These are phyloP conservation scores for Campopleginae sp. DNA, from an alignment of 2,888 invertebrate species.

Conservation along the genomic window DNA sequence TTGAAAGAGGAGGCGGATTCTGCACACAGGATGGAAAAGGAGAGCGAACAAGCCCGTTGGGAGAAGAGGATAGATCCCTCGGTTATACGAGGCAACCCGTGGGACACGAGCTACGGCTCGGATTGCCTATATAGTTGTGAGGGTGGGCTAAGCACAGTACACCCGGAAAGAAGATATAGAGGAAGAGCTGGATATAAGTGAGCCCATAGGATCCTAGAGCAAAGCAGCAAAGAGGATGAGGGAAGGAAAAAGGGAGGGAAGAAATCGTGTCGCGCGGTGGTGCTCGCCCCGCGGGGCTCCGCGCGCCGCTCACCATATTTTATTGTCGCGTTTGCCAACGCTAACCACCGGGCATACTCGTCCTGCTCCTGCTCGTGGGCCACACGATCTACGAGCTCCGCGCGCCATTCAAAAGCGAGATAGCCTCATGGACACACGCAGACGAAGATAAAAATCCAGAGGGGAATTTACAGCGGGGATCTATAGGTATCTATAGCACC, in stretches of 20 bases:
- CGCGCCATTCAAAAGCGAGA: constrained; percentile 38
- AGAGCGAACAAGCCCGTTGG: constrained; percentile 70
- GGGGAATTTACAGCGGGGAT: too few species aligned
- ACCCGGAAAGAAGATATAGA: constrained; percentile 31
- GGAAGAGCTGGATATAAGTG: constrained; percentile 45
- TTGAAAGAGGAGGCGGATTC: constrained; percentile 62
- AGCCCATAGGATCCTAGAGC: constrained; percentile 29
- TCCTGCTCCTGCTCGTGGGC: constrained; percentile 43
- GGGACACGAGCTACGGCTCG: constrained; percentile 26
- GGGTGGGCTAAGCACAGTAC: constrained; percentile 39
- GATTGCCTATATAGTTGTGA: constrained; percentile 27
- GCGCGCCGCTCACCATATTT: constrained; percentile 80
- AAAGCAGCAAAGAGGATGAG: constrained; percentile 26
- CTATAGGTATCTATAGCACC: too few species aligned
- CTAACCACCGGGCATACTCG: constrained; percentile 76
- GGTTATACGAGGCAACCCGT: constrained; percentile 45
- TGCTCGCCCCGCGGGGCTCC: constrained; percentile 72
- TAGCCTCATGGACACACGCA: constrained; percentile 2
- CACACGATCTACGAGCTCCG: constrained; percentile 63
- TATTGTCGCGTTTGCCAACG: constrained; percentile 83
- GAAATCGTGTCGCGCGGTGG: constrained; percentile 70
- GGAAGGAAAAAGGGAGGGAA: constrained; percentile 59
- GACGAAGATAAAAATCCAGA: not conserved
- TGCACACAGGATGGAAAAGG: constrained; percentile 61
- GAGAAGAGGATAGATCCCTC: constrained; percentile 53